These are phyloP conservation scores for Octomys mimax DNA, from an alignment of 2,797 vertebrate species.

Conservation along the genomic window DNA sequence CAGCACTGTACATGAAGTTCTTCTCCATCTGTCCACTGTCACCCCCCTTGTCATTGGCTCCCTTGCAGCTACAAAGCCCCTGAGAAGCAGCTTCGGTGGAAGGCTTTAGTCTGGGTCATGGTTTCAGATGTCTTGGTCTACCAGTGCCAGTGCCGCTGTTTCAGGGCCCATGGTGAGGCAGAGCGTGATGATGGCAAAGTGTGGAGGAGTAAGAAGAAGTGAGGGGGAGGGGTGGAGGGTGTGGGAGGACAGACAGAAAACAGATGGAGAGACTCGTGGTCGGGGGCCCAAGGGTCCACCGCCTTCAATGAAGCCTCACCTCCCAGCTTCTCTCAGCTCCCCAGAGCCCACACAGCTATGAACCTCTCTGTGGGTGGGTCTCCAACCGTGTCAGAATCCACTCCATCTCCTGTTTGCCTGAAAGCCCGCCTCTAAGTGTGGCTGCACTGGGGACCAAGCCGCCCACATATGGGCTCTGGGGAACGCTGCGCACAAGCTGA, in stretches of 20 bases:
- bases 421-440: neutral
- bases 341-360: neutral
- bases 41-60: neutral
- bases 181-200: neutral
- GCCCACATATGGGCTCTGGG: neutral
- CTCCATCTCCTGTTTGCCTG: neutral
- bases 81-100: neutral
- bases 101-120: neutral
- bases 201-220: neutral
- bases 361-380: neutral
- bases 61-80: neutral
- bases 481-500: neutral
- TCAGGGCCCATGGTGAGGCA: neutral
- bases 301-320: neutral
- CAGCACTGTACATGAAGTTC: neutral
- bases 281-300: neutral
- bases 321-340: neutral
- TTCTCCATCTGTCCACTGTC: neutral
- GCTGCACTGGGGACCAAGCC: neutral
- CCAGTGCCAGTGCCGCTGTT: neutral
- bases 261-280: too few relatives aligned
- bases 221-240: neutral
- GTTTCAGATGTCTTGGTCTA: neutral
- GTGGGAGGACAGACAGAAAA: too few relatives aligned
- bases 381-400: neutral